A percentile compares a stretch with the other conserved stretches of the same genome.
Conservation (phyloP, 2,797 vertebrate species). For the Bradypodion pumilum region DNA sequence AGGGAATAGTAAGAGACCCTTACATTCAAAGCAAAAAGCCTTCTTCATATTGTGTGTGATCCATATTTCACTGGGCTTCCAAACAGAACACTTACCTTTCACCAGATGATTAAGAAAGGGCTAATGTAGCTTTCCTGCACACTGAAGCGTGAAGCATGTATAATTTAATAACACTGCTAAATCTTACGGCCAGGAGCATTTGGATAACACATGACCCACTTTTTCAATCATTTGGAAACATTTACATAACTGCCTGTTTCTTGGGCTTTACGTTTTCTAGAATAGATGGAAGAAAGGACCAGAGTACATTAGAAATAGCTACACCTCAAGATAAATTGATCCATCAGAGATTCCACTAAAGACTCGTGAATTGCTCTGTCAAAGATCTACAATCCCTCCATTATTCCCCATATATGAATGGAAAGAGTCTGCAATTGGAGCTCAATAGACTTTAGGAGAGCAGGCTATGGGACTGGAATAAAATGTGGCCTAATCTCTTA, state of each 20-base stretch:
- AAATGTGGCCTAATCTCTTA: neutral
- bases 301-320: neutral
- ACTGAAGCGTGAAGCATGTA: conserved; percentile 89
- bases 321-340: neutral
- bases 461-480: neutral
- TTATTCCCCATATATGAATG: neutral
- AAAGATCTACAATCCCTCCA: neutral
- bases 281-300: conserved; percentile 8
- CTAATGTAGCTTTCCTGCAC: conserved; percentile 78
- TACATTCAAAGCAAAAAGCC: conserved; percentile 20
- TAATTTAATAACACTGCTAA: conserved; percentile 92
- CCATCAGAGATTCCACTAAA: neutral
- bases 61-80: conserved; percentile 26
- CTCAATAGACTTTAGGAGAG: neutral
- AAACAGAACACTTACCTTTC: conserved; percentile 66
- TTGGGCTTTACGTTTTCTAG: conserved; percentile 46
- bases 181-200: conserved; percentile 87
- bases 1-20: conserved; percentile 17
- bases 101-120: conserved; percentile 72
- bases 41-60: conserved; percentile 7
- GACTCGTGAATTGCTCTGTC: neutral
- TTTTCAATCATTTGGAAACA: conserved; percentile 86
- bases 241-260: conserved; percentile 76
- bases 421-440: neutral
- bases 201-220: conserved; percentile 91